A percentile compares a stretch with the other conserved stretches of the same genome.
Conservation (phyloP, 2,797 vertebrate genomes). For the Crocidura indochinensis region DNA sequence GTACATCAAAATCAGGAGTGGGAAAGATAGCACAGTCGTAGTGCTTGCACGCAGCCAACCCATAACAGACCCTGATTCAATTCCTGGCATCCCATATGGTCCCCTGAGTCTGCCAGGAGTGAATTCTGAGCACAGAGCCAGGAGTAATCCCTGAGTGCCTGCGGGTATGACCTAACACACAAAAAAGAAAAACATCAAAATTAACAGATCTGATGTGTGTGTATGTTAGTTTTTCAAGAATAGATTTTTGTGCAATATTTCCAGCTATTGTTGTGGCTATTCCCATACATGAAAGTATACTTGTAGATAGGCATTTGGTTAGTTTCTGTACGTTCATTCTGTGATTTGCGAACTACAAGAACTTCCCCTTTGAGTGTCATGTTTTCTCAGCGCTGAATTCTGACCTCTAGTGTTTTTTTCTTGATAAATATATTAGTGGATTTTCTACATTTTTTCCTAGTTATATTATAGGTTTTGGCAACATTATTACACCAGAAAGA, state of each 20-base stretch:
- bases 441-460: not conserved
- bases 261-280: not conserved
- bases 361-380: constrained; percentile 57
- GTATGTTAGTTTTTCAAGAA: not conserved
- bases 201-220: not conserved
- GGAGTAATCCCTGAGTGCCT: too few relatives aligned
- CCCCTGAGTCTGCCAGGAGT: too few relatives aligned
- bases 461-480: not conserved
- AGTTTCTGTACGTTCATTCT: not conserved
- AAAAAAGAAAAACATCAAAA: not conserved
- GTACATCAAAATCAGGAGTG: not conserved
- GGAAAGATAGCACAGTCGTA: too few relatives aligned
- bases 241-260: not conserved
- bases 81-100: too few relatives aligned
- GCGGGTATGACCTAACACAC: too few relatives aligned
- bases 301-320: not conserved
- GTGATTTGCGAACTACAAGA: constrained; percentile 19
- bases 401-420: not conserved
- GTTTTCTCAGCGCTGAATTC: constrained; percentile 35
- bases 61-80: too few relatives aligned
- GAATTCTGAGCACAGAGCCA: too few relatives aligned
- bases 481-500: not conserved
- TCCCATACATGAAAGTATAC: not conserved
- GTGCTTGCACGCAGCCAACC: too few relatives aligned
- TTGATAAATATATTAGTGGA: constrained; percentile 13